phyloP scores from a whole-genome alignment of 2,113 vertebrate genomes.

The Callipepla squamata region DNA sequence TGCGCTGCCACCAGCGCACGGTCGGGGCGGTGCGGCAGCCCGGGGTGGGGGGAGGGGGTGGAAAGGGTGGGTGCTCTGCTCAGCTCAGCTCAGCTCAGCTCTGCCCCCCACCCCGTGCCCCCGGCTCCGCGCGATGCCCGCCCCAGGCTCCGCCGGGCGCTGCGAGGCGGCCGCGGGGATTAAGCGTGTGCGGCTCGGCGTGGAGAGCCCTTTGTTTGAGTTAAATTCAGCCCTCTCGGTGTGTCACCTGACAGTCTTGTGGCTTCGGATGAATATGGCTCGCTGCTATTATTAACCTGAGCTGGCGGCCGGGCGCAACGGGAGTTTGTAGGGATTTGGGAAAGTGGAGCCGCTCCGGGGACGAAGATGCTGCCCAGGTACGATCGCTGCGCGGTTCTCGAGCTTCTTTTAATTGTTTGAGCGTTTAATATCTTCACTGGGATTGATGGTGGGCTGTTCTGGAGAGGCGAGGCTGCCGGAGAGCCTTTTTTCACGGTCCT shows the following conservation, averaged over 20 bases:
- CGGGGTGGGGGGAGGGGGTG: too few species aligned
- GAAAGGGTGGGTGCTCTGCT: too few species aligned
- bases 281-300: conserved; percentile 92
- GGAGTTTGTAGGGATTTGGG: conserved; percentile 75
- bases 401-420: conserved; percentile 21
- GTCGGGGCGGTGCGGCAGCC: too few species aligned
- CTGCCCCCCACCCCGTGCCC: too few species aligned
- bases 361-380: conserved; percentile 86
- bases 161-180: background rate
- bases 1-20: too few species aligned
- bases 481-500: background rate
- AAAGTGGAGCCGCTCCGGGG: conserved; percentile 77
- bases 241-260: conserved; percentile 95
- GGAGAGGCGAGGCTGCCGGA: background rate
- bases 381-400: background rate
- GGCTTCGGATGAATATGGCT: conserved; percentile 92
- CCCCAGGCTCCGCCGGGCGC: too few species aligned
- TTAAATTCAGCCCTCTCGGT: conserved; percentile 79
- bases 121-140: too few species aligned
- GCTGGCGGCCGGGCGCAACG: conserved; percentile 77
- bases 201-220: conserved; percentile 81
- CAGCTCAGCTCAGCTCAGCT: too few species aligned
- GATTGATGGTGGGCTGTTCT: background rate
- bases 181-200: conserved; percentile 71
- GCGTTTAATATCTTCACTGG: background rate